phyloP scores from a whole-genome alignment of 1,140 invertebrate species.

The Ephestia elutella region DNA sequence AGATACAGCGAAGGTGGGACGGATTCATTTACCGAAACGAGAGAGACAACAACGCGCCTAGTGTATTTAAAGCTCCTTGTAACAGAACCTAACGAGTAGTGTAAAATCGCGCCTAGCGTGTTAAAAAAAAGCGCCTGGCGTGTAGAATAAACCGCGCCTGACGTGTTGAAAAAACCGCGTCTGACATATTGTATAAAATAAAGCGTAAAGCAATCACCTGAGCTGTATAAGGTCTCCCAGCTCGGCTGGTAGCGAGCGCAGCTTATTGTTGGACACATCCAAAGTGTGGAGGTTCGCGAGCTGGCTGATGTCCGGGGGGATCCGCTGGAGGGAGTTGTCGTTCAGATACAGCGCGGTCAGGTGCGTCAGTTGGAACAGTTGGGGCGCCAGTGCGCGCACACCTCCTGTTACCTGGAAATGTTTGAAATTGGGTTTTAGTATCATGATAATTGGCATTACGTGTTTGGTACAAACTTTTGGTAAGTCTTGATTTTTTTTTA shows the following conservation, averaged over 20 bases:
- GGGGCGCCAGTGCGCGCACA: slow-evolving; percentile 92
- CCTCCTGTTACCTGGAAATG: slow-evolving; percentile 83
- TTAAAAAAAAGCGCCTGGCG: too few species aligned
- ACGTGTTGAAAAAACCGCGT: too few species aligned
- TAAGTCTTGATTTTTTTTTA: too few species aligned
- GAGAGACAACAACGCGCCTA: too few species aligned
- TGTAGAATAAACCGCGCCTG: too few species aligned
- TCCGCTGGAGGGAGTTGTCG: slow-evolving; percentile 91
- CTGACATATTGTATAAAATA: too few species aligned
- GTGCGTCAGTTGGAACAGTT: slow-evolving; percentile 92
- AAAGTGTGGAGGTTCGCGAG: slow-evolving; percentile 89
- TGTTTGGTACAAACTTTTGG: too few species aligned
- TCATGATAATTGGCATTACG: too few species aligned
- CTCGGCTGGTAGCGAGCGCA: slow-evolving; percentile 94
- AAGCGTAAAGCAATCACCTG: slow-evolving; percentile 76
- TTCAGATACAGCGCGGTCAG: slow-evolving; percentile 95
- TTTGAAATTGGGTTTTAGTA: neutral
- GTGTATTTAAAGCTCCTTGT: too few species aligned
- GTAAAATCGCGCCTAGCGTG: too few species aligned
- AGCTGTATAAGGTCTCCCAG: slow-evolving; percentile 95
- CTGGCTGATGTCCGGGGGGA: slow-evolving; percentile 91
- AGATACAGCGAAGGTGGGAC: slow-evolving; percentile 95
- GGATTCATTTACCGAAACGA: too few species aligned
- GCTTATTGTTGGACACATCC: slow-evolving; percentile 95
- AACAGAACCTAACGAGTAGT: too few species aligned